phyloP scores from a whole-genome alignment of 1,140 invertebrate genomes.

The Eriosoma lanigerum region DNA sequence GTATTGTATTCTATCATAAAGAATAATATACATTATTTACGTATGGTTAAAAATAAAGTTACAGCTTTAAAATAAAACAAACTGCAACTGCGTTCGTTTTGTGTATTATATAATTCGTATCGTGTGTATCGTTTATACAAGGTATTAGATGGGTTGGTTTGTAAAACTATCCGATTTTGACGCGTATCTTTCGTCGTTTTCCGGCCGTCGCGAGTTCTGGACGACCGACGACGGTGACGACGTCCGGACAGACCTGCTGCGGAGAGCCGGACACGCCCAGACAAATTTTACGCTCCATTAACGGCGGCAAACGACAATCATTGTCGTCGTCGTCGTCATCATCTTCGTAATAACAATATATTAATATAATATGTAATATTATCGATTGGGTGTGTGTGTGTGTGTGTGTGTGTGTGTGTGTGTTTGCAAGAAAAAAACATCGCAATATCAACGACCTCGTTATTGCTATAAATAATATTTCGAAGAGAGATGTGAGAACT shows the following conservation, averaged over 20 bases:
- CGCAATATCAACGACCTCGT: slow-evolving; percentile 35
- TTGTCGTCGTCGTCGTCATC: slow-evolving; percentile 34
- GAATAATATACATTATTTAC: too few species aligned
- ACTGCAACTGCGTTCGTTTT: background rate
- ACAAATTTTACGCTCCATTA: slow-evolving; percentile 46
- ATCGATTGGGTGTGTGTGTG: slow-evolving; percentile 5
- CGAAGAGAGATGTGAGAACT: background rate
- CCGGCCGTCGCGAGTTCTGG: background rate
- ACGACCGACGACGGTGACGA: background rate
- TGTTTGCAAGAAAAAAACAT: background rate
- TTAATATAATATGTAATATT: background rate
- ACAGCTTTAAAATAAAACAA: background rate
- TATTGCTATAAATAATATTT: background rate
- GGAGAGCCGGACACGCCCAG: slow-evolving; percentile 29
- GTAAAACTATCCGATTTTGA: background rate
- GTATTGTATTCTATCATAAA: too few species aligned
- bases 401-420: slow-evolving; percentile 10
- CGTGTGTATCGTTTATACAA: slow-evolving; percentile 19
- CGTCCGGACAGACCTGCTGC: background rate
- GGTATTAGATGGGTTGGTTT: background rate
- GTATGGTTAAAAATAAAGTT: too few species aligned
- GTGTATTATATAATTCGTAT: background rate
- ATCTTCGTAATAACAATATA: slow-evolving; percentile 5
- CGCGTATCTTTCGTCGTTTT: slow-evolving; percentile 10
- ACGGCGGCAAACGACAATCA: slow-evolving; percentile 18